These are phyloP conservation scores for Choloepus hoffmanni DNA, from an alignment of 2,113 vertebrate species.

Conservation along the genomic window DNA sequence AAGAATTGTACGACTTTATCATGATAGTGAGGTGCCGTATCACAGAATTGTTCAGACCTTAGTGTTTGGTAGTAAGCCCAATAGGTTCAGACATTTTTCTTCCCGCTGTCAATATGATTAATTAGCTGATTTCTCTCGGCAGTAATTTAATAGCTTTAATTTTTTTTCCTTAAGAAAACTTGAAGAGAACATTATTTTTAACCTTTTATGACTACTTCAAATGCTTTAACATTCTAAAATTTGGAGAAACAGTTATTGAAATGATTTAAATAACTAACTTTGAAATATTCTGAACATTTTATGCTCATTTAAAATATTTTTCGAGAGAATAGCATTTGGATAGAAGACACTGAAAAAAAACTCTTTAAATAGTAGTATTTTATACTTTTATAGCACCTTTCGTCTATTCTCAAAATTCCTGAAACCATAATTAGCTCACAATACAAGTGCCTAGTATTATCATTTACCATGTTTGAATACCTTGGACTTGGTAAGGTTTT, in stretches of 20 bases:
- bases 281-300: slow-evolving; percentile 38
- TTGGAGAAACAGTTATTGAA: background rate
- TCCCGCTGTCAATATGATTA: background rate
- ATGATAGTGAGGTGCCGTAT: slow-evolving; percentile 14
- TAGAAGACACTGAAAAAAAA: background rate
- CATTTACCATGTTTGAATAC: background rate
- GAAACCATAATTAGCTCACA: background rate
- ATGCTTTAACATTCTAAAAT: background rate
- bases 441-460: background rate
- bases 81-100: background rate
- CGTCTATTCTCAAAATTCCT: background rate
- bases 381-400: background rate
- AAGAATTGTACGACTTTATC: background rate
- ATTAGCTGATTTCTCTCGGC: background rate
- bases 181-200: background rate
- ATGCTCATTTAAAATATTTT: background rate
- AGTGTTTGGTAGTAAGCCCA: slow-evolving; percentile 13
- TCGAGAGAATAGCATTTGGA: background rate
- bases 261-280: background rate
- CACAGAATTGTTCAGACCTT: background rate
- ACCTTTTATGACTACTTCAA: background rate
- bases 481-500: background rate
- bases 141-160: background rate
- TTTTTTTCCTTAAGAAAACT: background rate
- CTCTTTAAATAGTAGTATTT: background rate